Evolutionary conservation across 2,113 vertebrate species (phyloP).

Genomic region (Kryptolebias marmoratus): DNA sequence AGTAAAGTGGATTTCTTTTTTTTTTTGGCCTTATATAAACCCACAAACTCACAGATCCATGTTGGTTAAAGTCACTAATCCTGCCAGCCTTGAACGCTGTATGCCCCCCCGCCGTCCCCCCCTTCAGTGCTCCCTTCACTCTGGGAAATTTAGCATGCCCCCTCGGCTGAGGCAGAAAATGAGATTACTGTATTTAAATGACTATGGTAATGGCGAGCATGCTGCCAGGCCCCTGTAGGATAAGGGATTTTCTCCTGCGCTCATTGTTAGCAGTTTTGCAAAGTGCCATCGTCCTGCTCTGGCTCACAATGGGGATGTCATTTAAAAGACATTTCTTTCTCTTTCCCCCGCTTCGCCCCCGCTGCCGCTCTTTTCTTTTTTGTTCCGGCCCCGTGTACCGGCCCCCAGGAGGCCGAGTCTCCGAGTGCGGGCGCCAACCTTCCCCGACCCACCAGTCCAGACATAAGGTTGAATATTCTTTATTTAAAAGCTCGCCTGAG

Average conservation of each 20-base stretch:
- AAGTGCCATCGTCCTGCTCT: slow-evolving; percentile 74
- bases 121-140: slow-evolving; percentile 61
- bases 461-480: slow-evolving; percentile 72
- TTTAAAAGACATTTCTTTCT: slow-evolving; percentile 80
- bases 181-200: slow-evolving; percentile 99
- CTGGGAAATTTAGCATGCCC: slow-evolving; percentile 83
- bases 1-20: slow-evolving; percentile 10
- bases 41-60: slow-evolving; percentile 27
- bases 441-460: slow-evolving; percentile 55
- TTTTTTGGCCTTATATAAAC: slow-evolving; percentile 5
- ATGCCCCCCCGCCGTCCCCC: slow-evolving; percentile 50
- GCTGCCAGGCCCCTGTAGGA: slow-evolving; percentile 77
- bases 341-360: slow-evolving; percentile 36
- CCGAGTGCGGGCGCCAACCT: slow-evolving; percentile 28
- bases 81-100: slow-evolving; percentile 44
- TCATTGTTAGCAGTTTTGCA: slow-evolving; percentile 84
- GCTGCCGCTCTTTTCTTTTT: slow-evolving; percentile 43
- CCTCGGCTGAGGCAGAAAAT: slow-evolving; percentile 95
- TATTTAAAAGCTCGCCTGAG: slow-evolving; percentile 63
- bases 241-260: slow-evolving; percentile 70
- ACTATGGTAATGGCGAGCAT: slow-evolving; percentile 97
- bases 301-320: slow-evolving; percentile 80
- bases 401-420: slow-evolving; percentile 67
- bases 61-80: slow-evolving; percentile 74
- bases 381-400: slow-evolving; percentile 62